phyloP scores from a whole-genome alignment of 2,113 vertebrate genomes.

The Eira barbara region DNA sequence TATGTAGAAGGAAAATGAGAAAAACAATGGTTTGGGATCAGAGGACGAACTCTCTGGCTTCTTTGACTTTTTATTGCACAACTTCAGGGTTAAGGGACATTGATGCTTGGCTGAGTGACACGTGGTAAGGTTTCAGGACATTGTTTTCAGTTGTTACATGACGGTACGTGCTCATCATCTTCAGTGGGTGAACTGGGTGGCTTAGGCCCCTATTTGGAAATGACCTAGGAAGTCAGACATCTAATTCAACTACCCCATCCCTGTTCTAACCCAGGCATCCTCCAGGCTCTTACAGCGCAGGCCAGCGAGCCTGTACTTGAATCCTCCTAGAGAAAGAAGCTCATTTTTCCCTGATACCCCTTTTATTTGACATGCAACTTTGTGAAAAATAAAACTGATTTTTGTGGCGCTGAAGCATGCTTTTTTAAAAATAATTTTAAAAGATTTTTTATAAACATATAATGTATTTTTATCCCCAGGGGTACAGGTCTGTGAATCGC shows the following conservation, averaged over 20 bases:
- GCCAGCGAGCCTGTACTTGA: neutral
- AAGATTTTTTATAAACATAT: no score
- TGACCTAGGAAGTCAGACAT: neutral
- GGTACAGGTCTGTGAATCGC: no score
- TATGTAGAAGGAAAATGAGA: neutral
- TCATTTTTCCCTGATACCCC: neutral
- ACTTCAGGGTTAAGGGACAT: neutral
- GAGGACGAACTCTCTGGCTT: neutral
- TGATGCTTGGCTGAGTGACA: neutral
- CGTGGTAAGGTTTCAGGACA: neutral
- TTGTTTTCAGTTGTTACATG: neutral
- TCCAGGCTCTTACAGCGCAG: neutral
- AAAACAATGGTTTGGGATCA: neutral
- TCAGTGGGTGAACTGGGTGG: neutral
- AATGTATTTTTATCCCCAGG: no score
- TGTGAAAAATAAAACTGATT: neutral
- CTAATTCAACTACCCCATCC: neutral
- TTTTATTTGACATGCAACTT: neutral
- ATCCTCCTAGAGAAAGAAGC: neutral
- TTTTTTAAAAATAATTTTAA: neutral
- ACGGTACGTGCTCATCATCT: neutral
- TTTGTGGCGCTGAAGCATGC: neutral
- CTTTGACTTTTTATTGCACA: neutral
- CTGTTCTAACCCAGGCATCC: neutral
- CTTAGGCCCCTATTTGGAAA: neutral